These are phyloP conservation scores for Saxicola maurus DNA, from an alignment of 2,797 vertebrate species.

Conservation along the genomic window DNA sequence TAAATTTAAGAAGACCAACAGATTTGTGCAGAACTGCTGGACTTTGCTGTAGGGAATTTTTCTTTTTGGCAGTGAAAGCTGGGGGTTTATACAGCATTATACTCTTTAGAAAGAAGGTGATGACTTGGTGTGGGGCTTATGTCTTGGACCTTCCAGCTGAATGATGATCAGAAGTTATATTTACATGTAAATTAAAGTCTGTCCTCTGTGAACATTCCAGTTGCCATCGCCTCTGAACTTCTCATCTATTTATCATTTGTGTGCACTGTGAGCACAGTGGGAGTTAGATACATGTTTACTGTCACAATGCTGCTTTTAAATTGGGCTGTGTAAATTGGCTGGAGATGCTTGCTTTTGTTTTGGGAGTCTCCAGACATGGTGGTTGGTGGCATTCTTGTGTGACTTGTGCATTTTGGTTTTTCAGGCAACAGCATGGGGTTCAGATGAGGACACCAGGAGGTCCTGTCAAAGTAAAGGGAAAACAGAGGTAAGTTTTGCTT, in stretches of 20 bases:
- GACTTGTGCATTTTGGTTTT: conserved; percentile 69
- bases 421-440: conserved; percentile 93
- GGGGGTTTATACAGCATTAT: background rate
- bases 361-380: background rate
- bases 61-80: background rate
- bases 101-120: background rate
- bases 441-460: conserved; percentile 92
- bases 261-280: conserved; percentile 77
- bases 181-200: conserved; percentile 78
- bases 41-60: background rate
- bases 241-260: conserved; percentile 67
- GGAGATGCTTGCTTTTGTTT: background rate
- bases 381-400: conserved; percentile 12
- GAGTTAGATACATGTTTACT: conserved; percentile 56
- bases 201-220: conserved; percentile 56
- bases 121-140: background rate
- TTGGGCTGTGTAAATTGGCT: conserved; percentile 17
- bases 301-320: conserved; percentile 37
- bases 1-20: background rate
- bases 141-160: conserved; percentile 45
- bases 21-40: background rate
- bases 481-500: conserved; percentile 81
- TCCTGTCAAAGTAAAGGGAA: conserved; percentile 99
- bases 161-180: conserved; percentile 63
- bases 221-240: conserved; percentile 58